phyloP scores from a whole-genome alignment of 2,888 invertebrate species.

The Shargacucullia verbasci region DNA sequence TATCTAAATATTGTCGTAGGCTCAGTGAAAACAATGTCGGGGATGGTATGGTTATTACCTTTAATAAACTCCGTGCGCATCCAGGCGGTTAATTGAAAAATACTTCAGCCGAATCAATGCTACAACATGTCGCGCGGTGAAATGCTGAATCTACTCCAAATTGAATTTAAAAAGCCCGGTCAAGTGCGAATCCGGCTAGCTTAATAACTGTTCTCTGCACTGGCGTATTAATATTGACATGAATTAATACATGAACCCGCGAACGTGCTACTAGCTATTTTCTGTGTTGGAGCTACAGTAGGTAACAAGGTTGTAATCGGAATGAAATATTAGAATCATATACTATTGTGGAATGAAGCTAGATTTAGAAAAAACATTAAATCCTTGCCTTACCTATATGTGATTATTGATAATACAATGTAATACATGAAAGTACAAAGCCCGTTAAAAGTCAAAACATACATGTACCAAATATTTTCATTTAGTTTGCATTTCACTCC shows the following conservation, averaged over 20 bases:
- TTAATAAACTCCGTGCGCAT: slow-evolving; percentile 62
- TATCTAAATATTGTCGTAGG: slow-evolving; percentile 55
- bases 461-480: no score
- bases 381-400: no score
- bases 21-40: slow-evolving; percentile 47
- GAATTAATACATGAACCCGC: slow-evolving; percentile 7
- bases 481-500: no score
- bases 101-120: slow-evolving; percentile 59
- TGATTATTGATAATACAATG: no score
- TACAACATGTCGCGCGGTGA: slow-evolving; percentile 50
- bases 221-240: slow-evolving; percentile 43
- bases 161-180: slow-evolving; percentile 44
- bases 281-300: no score
- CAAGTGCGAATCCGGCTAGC: slow-evolving; percentile 35
- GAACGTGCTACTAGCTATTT: no score
- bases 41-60: slow-evolving; percentile 61
- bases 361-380: no score
- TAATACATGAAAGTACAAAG: no score
- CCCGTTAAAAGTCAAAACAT: no score
- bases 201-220: slow-evolving; percentile 46
- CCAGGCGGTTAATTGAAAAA: slow-evolving; percentile 70
- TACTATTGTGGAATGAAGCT: no score
- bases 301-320: no score
- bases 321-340: no score
- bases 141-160: slow-evolving; percentile 41